Base-by-base conservation (phyloP, 2,113 vertebrate species). In the Hippocampus comes region DNA sequence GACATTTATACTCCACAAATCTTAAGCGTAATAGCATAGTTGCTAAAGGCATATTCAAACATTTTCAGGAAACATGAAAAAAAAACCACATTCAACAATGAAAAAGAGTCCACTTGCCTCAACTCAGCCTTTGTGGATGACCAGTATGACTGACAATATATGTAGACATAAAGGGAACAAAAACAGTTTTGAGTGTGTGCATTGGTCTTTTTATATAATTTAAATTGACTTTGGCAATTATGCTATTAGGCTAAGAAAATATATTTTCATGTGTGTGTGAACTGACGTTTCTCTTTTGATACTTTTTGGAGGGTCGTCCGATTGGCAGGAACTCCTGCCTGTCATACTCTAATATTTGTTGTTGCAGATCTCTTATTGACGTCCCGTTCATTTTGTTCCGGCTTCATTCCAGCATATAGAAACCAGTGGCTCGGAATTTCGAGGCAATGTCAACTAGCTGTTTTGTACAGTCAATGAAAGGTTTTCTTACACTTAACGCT, bases 1-100 rank as follows among this genome's bases (percentile, higher is more conserved):
- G 74, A 68, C 70, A 72, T 76, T 79, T 76, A 30, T 9, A 66
- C 43, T 9, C 41, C 43, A 48, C n/a, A 46, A 65, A 27, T 27
- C 2, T 27, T 1, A 57, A 18, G 7, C 20, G 11, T 10, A 57
- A 30, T 30, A 7, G 14, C 57, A 60, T 60, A 60, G 15, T 17
- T 60, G 25, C 6, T 25, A 17, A 30, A 30, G 25, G 5, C 14
- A 59, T 25, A 27, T 59, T 27, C 34, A 2, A 6, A 60, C 25
- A 2, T 20, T 55, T 10, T 27, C 15, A 6, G 27, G 17, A 61
- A 61, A 34, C 15, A 18, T 9, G 27, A 30, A 55, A 51, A 46
- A 46, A 46, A 46, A 46, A 2, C 14, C 10, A 51, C 3, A 38
- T 38, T 38, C 5, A 38, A 38, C 34, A 38, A 38, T 38, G 34